These are phyloP conservation scores for Dallia pectoralis DNA, from an alignment of 2,797 vertebrate genomes.

Conservation along the genomic window DNA sequence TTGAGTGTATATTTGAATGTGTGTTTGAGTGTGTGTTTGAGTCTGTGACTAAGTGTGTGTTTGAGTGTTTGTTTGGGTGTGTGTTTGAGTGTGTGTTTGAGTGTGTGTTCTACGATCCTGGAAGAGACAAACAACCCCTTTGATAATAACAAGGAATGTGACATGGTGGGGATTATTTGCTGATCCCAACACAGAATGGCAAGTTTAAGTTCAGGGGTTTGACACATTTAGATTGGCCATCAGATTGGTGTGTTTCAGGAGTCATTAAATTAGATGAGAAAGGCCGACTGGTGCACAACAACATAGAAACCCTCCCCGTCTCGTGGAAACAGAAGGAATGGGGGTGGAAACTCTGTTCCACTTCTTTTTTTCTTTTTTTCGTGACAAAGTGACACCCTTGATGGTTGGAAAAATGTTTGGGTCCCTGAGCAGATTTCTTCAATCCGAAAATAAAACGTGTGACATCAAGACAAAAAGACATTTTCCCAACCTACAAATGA, in stretches of 20 bases:
- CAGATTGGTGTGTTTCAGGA: not conserved
- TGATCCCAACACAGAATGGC: too few species aligned
- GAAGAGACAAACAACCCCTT: too few species aligned
- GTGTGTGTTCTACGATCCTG: not conserved
- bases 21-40: not conserved
- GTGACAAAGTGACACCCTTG: constrained; percentile 77
- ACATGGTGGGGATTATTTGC: too few species aligned
- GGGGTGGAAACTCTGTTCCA: constrained; percentile 77
- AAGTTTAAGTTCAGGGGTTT: too few species aligned
- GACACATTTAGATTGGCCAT: too few species aligned
- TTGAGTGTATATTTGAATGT: not conserved
- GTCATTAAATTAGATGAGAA: constrained; percentile 19
- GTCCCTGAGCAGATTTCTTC: constrained; percentile 85
- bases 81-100: constrained; percentile 9
- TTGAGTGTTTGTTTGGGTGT: constrained; percentile 30
- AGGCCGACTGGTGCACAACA: constrained; percentile 34
- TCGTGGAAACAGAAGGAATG: constrained; percentile 76
- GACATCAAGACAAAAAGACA: constrained; percentile 77
- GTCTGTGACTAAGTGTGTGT: constrained; percentile 5
- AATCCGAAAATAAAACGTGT: constrained; percentile 84
- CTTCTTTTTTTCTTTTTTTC: constrained; percentile 41
- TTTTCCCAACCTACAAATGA: constrained; percentile 78
- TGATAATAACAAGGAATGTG: too few species aligned
- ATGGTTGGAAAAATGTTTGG: constrained; percentile 79
- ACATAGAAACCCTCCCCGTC: constrained; percentile 55